Conservation (phyloP, 2,113 vertebrate genomes). For the Collichthys lucidus region DNA sequence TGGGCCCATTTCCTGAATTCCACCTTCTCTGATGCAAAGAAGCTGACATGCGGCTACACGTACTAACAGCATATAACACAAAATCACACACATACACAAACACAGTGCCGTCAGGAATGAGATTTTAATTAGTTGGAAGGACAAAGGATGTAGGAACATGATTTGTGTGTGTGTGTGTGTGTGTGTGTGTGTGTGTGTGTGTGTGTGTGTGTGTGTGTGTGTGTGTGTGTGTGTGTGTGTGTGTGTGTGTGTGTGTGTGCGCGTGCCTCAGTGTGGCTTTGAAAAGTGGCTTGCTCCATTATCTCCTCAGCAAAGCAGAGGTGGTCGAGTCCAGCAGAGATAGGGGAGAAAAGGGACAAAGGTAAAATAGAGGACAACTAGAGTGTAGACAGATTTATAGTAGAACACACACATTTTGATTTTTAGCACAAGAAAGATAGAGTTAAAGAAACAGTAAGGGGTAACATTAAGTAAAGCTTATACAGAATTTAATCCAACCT, state of each 20-base stretch:
- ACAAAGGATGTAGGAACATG: constrained; percentile 8
- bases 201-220: not conserved
- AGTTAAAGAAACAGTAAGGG: not conserved
- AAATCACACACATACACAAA: not conserved
- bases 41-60: not conserved
- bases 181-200: not conserved
- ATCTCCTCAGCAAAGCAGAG: constrained; percentile 23
- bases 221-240: not conserved
- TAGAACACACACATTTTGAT: constrained; percentile 14
- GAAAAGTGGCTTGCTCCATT: constrained; percentile 32
- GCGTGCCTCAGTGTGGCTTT: not conserved
- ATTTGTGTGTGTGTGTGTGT: not conserved
- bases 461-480: not conserved
- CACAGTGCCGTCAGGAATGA: constrained; percentile 25
- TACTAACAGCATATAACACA: not conserved
- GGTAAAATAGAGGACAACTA: constrained; percentile 39
- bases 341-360: constrained; percentile 2
- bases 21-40: constrained; percentile 10
- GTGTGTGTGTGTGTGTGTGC: not conserved
- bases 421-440: not conserved
- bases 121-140: constrained; percentile 52
- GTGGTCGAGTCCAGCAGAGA: constrained; percentile 30
- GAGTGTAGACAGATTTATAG: constrained; percentile 19
- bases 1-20: not conserved
- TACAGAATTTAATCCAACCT: not conserved